Evolutionary conservation across 2,113 vertebrate species (phyloP), one percentile per base, ranked within the genome.

Genomic region (Gymnocephalus cernua): DNA sequence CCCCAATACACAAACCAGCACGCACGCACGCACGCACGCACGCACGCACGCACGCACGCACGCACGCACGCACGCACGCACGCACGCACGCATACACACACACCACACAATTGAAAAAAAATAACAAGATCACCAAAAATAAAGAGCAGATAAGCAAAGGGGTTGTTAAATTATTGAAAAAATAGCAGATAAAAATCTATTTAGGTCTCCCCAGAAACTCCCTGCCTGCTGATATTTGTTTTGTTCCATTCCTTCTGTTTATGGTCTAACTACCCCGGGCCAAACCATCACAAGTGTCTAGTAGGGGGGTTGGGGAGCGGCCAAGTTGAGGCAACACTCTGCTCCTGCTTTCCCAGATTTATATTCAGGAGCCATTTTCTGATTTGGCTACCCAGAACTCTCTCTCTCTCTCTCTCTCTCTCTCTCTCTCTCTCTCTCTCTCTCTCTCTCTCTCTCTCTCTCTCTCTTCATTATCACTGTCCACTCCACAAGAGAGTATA

Each of bases 401-500:
- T 77, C 5, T 58, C 35, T 77, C 27, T 53, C 47, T 78, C 53
- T 38, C 23, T 47, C 14, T 44, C 66, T 6, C 45, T 9, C 19
- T 15, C n/a, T 67, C 15, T n/a, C 57, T 35, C 23, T 45, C 25
- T 29, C 53, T 53, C 14, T 75, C 59, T 58, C 21, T 75, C 81
- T 86, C 78, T 4, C 71, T 76, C 62, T 72, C 58, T 74, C 85
- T 73, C 53, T 77, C 86, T 87, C 78, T 66, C 78, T 90, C 83
- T 73, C 25, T 81, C 82, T 59, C 74, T 93, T n/a, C n/a, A n/a
- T n/a, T n/a, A n/a, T 92, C 90, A 93, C 91, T 80, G 86, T 87
- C 87, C 91, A 93, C 92, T 92, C 88, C 83, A 91, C 91, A 89
- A 91, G 88, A 92, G 87, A 86, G 91, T 80, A 83, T 82, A 83